Conservation (phyloP, 2,888 invertebrate species). For the Kuschelorhynchus macadamiae region DNA sequence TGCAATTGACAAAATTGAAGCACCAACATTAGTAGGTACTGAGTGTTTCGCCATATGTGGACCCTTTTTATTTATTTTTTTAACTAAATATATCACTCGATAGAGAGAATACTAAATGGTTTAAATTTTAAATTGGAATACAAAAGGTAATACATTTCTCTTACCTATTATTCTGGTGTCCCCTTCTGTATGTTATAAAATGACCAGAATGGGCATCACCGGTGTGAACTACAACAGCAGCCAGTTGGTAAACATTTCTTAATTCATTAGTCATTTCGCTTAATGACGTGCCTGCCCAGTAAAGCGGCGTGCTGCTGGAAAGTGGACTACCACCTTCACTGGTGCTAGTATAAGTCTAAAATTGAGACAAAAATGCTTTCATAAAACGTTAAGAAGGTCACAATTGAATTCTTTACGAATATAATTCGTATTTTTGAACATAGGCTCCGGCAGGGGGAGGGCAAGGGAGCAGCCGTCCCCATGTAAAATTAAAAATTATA, state of each 20-base stretch:
- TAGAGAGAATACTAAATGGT: too few species aligned
- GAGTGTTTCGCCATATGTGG: too few species aligned
- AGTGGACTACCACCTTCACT: constrained; percentile 73
- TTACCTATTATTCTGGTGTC: constrained; percentile 70
- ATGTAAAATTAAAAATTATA: too few species aligned
- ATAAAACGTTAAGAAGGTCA: neutral
- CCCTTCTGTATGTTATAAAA: constrained; percentile 93
- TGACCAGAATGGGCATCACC: constrained; percentile 94
- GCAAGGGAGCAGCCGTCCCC: too few species aligned
- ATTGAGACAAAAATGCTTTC: constrained; percentile 9
- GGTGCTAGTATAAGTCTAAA: constrained; percentile 66
- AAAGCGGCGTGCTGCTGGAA: constrained; percentile 69
- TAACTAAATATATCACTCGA: too few species aligned
- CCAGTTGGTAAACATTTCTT: constrained; percentile 80
- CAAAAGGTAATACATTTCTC: too few species aligned
- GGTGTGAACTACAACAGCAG: constrained; percentile 91
- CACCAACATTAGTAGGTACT: too few species aligned
- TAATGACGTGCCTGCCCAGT: constrained; percentile 63
- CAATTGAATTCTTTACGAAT: neutral
- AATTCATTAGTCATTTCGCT: constrained; percentile 67
- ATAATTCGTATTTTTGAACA: too few species aligned
- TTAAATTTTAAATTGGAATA: too few species aligned
- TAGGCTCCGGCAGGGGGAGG: too few species aligned
- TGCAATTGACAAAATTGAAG: too few species aligned
- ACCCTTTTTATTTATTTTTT: too few species aligned